Percentiles rank a stretch among this genome's conserved stretches.
Evolutionary conservation across 37 sponge, comb jelly and placozoan species (phyloP).

Genomic region (Haliclona indistincta): DNA sequence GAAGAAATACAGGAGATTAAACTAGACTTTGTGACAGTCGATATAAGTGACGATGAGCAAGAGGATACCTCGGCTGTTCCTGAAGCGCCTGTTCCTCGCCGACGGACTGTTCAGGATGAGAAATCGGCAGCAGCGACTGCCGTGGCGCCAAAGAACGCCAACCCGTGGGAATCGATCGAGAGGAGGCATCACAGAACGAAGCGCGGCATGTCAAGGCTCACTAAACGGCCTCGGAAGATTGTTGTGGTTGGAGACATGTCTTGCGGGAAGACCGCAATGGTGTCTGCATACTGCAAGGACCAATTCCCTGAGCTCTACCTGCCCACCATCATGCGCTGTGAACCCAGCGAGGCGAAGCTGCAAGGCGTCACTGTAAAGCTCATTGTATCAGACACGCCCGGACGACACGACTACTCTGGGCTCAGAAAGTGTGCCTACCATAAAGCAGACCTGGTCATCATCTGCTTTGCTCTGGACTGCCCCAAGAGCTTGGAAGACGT

Average conservation of each 20-base stretch:
- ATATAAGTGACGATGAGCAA: no score
- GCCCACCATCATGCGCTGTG: slow-evolving; percentile 28
- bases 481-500: slow-evolving; percentile 18
- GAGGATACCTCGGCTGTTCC: no score
- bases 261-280: slow-evolving; percentile 37
- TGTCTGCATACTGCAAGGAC: slow-evolving; percentile 51
- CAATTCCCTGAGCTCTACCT: slow-evolving; percentile 25
- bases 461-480: slow-evolving; percentile 37
- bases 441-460: slow-evolving; percentile 33
- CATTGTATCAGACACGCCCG: slow-evolving; percentile 33
- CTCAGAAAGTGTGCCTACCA: slow-evolving; percentile 37
- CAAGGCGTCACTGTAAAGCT: slow-evolving; percentile 33
- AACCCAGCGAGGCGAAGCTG: slow-evolving; percentile 23
- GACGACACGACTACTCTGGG: slow-evolving; percentile 34
- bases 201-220: background rate
- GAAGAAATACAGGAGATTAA: no score
- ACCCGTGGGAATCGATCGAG: no score
- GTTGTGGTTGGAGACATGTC: slow-evolving; percentile 57
- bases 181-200: no score
- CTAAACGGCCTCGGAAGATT: slow-evolving; percentile 36
- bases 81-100: no score
- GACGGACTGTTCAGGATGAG: no score
- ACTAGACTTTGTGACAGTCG: no score
- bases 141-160: no score
- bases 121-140: no score